Percentiles rank a stretch among this genome's conserved stretches.
phyloP scores from a whole-genome alignment of 2,797 vertebrate species.

The Distichodus sexfasciatus region DNA sequence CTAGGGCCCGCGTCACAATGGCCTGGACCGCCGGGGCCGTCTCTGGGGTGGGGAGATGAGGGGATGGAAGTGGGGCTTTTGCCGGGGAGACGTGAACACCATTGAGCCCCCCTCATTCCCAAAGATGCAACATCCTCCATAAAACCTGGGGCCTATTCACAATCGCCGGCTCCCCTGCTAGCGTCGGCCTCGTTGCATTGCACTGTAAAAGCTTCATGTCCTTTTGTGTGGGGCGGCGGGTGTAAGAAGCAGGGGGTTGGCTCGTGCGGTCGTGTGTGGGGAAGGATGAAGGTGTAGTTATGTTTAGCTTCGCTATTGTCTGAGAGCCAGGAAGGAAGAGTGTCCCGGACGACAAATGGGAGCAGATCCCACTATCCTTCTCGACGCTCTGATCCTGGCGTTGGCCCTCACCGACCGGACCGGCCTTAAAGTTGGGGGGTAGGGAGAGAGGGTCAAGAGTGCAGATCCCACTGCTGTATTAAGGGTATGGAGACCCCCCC shows the following conservation, averaged over 20 bases:
- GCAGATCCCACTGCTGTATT: conserved; percentile 43
- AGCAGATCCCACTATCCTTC: conserved; percentile 38
- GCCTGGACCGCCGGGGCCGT: not conserved
- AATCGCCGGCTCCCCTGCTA: conserved; percentile 24
- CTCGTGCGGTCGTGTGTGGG: conserved; percentile 48
- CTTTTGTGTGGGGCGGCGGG: conserved; percentile 17
- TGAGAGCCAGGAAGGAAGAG: conserved; percentile 74
- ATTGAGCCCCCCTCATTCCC: conserved; percentile 18
- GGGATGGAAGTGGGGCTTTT: too few relatives aligned
- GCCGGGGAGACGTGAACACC: conserved; percentile 26
- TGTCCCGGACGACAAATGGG: conserved; percentile 58
- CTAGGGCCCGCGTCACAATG: conserved; percentile 37
- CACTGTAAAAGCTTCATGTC: conserved; percentile 47
- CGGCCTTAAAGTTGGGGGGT: conserved; percentile 31
- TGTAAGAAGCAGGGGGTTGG: conserved; percentile 9
- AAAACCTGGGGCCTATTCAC: conserved; percentile 47
- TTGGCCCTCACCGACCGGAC: conserved; percentile 11
- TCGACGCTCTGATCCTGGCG: conserved; percentile 39
- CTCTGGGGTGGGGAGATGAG: too few relatives aligned
- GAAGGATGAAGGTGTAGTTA: conserved; percentile 59
- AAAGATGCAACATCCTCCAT: conserved; percentile 50
- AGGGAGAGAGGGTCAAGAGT: conserved; percentile 41
- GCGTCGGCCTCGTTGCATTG: conserved; percentile 29
- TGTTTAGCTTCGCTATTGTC: conserved; percentile 76
- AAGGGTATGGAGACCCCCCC: conserved; percentile 42